Evolutionary conservation across 1,140 invertebrate species (phyloP).

Genomic region (Goniozus legneri): DNA sequence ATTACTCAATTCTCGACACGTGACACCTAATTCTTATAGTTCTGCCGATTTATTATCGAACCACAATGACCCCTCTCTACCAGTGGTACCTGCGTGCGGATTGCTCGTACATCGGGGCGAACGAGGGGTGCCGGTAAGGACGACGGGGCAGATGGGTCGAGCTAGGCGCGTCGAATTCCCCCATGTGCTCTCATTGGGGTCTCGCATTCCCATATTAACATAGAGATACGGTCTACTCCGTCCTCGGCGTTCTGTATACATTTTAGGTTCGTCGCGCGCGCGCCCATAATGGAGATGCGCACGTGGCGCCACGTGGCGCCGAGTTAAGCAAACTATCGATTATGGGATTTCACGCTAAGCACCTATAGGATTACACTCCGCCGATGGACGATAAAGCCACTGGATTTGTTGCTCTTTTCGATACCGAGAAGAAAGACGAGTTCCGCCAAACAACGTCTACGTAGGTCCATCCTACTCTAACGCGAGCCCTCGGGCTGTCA

Average conservation of each 20-base stretch:
- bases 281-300: conserved; percentile 48
- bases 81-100: no score
- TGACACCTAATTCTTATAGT: no score
- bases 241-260: conserved; percentile 17
- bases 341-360: conserved; percentile 54
- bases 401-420: conserved; percentile 54
- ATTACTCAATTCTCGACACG: no score
- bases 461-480: no score
- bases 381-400: conserved; percentile 49
- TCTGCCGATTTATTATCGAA: no score
- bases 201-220: conserved; percentile 50
- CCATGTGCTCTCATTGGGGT: conserved; percentile 32
- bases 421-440: no score
- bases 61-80: no score
- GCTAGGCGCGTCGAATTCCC: conserved; percentile 47
- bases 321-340: conserved; percentile 55
- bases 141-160: conserved; percentile 29
- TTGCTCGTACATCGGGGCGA: no score
- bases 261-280: conserved; percentile 21
- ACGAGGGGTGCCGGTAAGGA: not conserved
- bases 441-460: no score
- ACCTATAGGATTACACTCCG: conserved; percentile 52
- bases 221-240: conserved; percentile 45
- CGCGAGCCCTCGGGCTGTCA: no score
- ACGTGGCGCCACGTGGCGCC: conserved; percentile 51